These are phyloP conservation scores for Tigriopus californicus DNA, from an alignment of 2,888 invertebrate species.

Conservation along the genomic window DNA sequence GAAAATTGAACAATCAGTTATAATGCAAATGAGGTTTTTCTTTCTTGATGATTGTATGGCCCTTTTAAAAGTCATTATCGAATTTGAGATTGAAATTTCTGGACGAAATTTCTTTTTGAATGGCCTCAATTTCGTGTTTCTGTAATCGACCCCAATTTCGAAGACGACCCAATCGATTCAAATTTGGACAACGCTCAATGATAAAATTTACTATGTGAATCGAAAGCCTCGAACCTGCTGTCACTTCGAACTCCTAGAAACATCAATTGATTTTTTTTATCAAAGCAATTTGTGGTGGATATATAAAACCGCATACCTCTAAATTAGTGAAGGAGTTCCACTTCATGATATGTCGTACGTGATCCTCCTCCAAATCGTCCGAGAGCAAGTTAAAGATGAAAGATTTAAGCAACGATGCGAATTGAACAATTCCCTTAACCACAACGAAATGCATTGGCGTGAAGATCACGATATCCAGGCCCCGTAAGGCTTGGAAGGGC, in stretches of 20 bases:
- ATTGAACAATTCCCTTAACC: too few species aligned
- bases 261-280: not conserved
- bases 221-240: not conserved
- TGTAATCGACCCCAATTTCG: not conserved
- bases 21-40: too few species aligned
- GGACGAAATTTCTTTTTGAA: not conserved
- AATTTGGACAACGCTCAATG: not conserved
- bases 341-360: not conserved
- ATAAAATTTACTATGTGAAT: constrained; percentile 1
- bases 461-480: too few species aligned
- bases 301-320: too few species aligned
- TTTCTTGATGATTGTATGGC: too few species aligned
- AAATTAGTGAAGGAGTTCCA: not conserved
- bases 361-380: constrained; percentile 4
- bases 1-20: too few species aligned
- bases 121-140: not conserved
- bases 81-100: not conserved
- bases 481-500: not conserved
- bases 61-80: too few species aligned
- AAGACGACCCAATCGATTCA: not conserved
- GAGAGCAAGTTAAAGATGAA: not conserved
- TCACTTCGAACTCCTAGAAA: not conserved
- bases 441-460: too few species aligned
- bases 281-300: not conserved
- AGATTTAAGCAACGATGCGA: not conserved